Conservation (phyloP, 2,113 vertebrate genomes). For the Malurus melanocephalus region DNA sequence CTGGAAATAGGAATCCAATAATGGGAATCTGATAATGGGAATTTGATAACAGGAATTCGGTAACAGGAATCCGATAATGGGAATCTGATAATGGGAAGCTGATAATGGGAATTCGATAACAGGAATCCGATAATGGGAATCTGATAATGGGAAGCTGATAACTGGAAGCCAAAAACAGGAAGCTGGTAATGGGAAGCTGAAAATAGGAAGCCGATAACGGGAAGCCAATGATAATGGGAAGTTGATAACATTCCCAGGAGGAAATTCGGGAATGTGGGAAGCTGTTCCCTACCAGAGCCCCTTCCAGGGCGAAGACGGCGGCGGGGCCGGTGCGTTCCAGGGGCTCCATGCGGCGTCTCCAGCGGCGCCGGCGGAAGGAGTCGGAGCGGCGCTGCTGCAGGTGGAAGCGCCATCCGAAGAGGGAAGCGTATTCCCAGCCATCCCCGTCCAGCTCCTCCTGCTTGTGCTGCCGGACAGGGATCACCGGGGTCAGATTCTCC, state of each 20-base stretch:
- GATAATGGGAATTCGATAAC: too few relatives aligned
- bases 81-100: too few relatives aligned
- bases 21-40: too few relatives aligned
- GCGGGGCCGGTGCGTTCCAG: slow-evolving; percentile 88
- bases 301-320: slow-evolving; percentile 92
- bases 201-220: background rate
- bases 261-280: background rate
- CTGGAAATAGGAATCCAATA: too few relatives aligned
- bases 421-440: slow-evolving; percentile 94
- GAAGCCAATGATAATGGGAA: accelerated
- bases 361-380: slow-evolving; percentile 87
- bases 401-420: slow-evolving; percentile 96
- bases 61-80: too few relatives aligned
- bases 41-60: too few relatives aligned
- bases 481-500: background rate
- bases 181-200: too few relatives aligned
- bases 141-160: too few relatives aligned
- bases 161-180: too few relatives aligned
- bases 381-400: slow-evolving; percentile 87
- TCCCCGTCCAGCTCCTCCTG: slow-evolving; percentile 84
- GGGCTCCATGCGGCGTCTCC: slow-evolving; percentile 93
- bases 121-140: too few relatives aligned
- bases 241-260: accelerated
- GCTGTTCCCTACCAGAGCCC: slow-evolving; percentile 80
- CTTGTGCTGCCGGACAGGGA: slow-evolving; percentile 73